These are phyloP conservation scores for Bicyclus anynana DNA, from an alignment of 1,140 invertebrate species.

Conservation along the genomic window DNA sequence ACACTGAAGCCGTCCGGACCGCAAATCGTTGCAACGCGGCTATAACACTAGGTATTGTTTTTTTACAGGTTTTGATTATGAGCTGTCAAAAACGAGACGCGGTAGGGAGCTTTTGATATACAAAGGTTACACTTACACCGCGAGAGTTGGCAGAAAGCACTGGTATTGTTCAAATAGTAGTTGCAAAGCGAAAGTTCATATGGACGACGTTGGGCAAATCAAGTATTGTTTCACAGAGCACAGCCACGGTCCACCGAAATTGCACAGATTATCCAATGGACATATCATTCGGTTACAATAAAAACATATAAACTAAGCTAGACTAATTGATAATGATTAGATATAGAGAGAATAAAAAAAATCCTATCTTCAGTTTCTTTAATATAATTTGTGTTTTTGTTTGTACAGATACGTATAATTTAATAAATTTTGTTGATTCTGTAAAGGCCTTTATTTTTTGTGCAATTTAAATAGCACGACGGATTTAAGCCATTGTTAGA, in stretches of 20 bases:
- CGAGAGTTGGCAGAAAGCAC: conserved; percentile 5
- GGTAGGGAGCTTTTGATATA: conserved; percentile 20
- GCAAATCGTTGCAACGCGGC: too few relatives aligned
- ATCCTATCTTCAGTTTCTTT: too few relatives aligned
- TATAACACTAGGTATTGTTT: background rate
- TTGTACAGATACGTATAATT: too few relatives aligned
- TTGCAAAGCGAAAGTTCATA: conserved; percentile 18
- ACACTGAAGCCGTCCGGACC: too few relatives aligned
- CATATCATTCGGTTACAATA: conserved; percentile 12
- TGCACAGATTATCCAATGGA: conserved; percentile 6
- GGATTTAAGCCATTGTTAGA: too few relatives aligned
- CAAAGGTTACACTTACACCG: conserved; percentile 14
- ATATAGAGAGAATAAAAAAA: too few relatives aligned
- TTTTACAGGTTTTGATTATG: conserved; percentile 27
- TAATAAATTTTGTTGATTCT: too few relatives aligned
- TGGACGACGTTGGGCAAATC: conserved; percentile 10
- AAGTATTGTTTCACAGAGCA: conserved; percentile 1
- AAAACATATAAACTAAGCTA: background rate
- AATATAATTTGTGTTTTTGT: too few relatives aligned
- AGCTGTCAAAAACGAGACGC: conserved; percentile 17
- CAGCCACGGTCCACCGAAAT: conserved; percentile 8
- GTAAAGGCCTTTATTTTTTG: too few relatives aligned
- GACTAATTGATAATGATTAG: too few relatives aligned
- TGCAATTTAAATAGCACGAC: too few relatives aligned
- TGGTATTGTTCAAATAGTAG: conserved; percentile 12